Conservation (phyloP, 1,140 invertebrate genomes). For the Drosophila sechellia region DNA sequence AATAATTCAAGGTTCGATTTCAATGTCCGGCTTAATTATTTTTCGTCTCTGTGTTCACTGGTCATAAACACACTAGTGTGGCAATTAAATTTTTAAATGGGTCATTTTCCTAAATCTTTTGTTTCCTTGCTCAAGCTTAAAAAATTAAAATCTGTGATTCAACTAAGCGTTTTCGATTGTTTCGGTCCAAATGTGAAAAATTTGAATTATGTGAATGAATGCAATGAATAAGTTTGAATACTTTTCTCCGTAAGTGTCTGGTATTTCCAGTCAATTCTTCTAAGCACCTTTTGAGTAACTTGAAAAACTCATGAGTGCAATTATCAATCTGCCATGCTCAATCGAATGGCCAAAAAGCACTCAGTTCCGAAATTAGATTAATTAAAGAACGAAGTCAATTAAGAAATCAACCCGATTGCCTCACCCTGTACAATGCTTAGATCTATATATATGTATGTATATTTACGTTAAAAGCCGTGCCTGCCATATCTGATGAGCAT, state of each 20-base stretch:
- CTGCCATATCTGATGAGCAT: slow-evolving; percentile 79
- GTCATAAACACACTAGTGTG: slow-evolving; percentile 14
- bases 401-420: slow-evolving; percentile 47
- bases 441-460: slow-evolving; percentile 16
- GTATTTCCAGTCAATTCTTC: not conserved
- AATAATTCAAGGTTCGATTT: slow-evolving; percentile 30
- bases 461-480: slow-evolving; percentile 38
- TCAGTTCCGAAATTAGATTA: slow-evolving; percentile 31
- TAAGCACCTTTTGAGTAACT: not conserved
- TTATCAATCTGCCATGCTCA: slow-evolving; percentile 15
- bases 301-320: not conserved
- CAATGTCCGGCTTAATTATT: slow-evolving; percentile 30
- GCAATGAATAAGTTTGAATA: not conserved
- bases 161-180: no score
- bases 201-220: no score
- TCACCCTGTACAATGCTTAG: slow-evolving; percentile 50
- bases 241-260: not conserved
- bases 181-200: not conserved
- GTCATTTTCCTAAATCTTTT: slow-evolving; percentile 8
- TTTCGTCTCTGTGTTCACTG: not conserved
- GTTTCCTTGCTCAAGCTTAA: not conserved
- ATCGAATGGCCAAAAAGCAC: slow-evolving; percentile 24
- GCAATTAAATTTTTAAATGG: not conserved
- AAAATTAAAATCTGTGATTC: slow-evolving; percentile 3
- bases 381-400: slow-evolving; percentile 44